Base-by-base conservation (phyloP, 2,113 vertebrate species). In the Entelurus aequoreus region DNA sequence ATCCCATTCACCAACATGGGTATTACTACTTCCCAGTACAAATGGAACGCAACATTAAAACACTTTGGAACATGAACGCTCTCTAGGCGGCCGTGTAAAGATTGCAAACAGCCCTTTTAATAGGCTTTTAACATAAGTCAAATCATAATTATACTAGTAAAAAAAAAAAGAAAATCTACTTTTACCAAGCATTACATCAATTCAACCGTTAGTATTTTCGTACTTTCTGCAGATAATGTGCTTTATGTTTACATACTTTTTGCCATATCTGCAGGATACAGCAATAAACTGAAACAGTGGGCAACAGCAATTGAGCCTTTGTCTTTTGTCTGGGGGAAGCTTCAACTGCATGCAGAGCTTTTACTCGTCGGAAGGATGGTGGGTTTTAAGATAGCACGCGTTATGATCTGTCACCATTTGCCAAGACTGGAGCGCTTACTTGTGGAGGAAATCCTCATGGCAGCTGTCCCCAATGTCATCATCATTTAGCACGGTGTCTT, bases 401-500 rank as follows among this genome's bases (percentile, higher is more conserved):
- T 78, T 74, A 68, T 77, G 77, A 80, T 82, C 76, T 35, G 71
- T 78, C 76, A 80, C 73, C 75, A 61, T 81, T 75, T 59, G 71
- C n/a, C 48, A 52, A 57, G 21, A 64, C 21, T 4, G 47, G 68
- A 64, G 60, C 10, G 55, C 93, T 82, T 92, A 99, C 97, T 98
- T 99, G 88, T 95, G 94, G 38, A 99, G 92, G 80, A 92, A 99
- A 77, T 95, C 94, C 91, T 96, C 95, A 46, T 94, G 94, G 86
- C 95, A 98, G 83, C 94, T 97, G 85, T 99, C 97, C 56, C 95
- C 97, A 71, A 98, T 97, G 85, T 99, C 95, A 84, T 98, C 96
- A 80, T 99, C 96, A 82, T 93, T 96, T 75, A 92, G 75, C 72
- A 92, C 78, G 0, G 96, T 99, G 80, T 95, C 94, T 84, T 90